These are phyloP conservation scores for Siphamia tubifer DNA, from an alignment of 2,113 vertebrate species.

Conservation along the genomic window DNA sequence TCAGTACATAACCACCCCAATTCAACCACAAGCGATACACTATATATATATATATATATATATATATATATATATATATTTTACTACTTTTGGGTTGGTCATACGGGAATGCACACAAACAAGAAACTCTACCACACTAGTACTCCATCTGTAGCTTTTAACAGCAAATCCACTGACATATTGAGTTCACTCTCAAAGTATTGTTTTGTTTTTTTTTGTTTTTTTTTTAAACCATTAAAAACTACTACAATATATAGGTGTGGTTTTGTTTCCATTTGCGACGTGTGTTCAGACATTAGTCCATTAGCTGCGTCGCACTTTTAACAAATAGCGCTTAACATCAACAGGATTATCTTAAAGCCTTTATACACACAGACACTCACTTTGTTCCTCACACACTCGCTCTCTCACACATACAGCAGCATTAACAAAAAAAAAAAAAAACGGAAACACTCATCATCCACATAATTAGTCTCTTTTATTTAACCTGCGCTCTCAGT, in stretches of 20 bases:
- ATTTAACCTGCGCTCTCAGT: constrained; percentile 4
- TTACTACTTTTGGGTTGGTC: too few species aligned
- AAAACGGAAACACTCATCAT: constrained; percentile 23
- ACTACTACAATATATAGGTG: too few species aligned
- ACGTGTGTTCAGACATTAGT: constrained; percentile 21
- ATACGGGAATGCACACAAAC: neutral
- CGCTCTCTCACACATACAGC: neutral
- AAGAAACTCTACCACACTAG: neutral
- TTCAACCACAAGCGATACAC: constrained; percentile 6
- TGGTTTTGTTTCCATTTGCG: neutral
- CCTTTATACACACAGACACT: constrained; percentile 42
- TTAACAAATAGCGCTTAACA: constrained; percentile 53
- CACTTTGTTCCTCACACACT: constrained; percentile 30
- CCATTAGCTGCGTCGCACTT: constrained; percentile 32
- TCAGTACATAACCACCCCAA: constrained; percentile 8
- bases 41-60: too few species aligned
- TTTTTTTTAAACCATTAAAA: too few species aligned
- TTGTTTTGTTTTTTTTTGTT: too few species aligned
- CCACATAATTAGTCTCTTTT: constrained; percentile 36
- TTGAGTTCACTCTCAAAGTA: too few species aligned
- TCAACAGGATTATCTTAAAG: constrained; percentile 59
- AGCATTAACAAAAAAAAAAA: neutral
- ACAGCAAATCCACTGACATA: too few species aligned
- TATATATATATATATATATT: too few species aligned
- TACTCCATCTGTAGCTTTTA: too few species aligned